Evolutionary conservation across 2,888 invertebrate species (phyloP), one percentile per base, ranked within the genome.

Genomic region (Papilio protenor): DNA sequence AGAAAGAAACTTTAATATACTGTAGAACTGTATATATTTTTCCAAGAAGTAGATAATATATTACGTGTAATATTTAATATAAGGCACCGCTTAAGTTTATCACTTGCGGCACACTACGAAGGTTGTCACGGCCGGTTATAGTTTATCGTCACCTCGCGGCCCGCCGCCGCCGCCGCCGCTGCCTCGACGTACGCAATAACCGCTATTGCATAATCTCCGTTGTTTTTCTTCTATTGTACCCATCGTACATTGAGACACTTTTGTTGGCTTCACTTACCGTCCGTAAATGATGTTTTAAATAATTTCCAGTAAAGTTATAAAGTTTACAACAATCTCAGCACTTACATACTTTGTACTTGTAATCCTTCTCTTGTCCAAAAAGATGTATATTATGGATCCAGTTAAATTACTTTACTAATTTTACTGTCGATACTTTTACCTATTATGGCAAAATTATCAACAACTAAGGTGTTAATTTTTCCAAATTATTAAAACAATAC

Each of bases 61-160:
- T 40, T 40, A 40, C 40, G 40, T 40, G 40, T 40, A 6, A 40
- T 40, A 8, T 40, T 40, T 40, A 40, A 40, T 8, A 8, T 40
- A 40, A 40, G 40, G 8, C 5, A 40, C 27, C 76, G 49, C 75
- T 77, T n/a, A 55, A 49, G 73, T n/a, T 40, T 70, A 16, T 77
- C n/a, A 11, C 73, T 40, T 49, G 45, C n/a, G 27, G 27, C 75
- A 21, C 52, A 10, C 14, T 33, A 3, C 4, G 23, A 57, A 76
- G 75, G 69, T 70, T 75, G 76, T 74, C 45, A 75, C 57, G 75
- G 66, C 72, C 70, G 76, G 73, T 76, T 79, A 73, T 73, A 78
- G 79, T 79, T 77, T 80, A 81, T 78, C 79, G 76, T 59, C 57
- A 61, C 40, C 45, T n/a, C n/a, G n/a, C n/a, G n/a, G 3, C 33